A percentile compares a stretch with the other conserved stretches of the same genome.
These are phyloP conservation scores for Habrosyne pyritoides DNA, from an alignment of 2,888 invertebrate genomes.

Conservation along the genomic window DNA sequence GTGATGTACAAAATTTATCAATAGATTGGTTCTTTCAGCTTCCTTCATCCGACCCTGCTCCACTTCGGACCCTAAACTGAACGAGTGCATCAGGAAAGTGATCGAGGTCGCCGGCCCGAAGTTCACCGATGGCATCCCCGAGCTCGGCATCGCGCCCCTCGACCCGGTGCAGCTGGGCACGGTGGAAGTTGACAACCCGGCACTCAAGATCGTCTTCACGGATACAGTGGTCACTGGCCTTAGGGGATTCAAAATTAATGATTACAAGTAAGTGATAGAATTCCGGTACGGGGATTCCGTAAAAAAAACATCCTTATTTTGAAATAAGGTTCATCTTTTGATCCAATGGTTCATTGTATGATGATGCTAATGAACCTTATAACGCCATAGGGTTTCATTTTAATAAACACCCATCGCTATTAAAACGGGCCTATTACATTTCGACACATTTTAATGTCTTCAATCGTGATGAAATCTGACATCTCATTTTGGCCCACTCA, in stretches of 20 bases:
- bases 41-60: conserved; percentile 76
- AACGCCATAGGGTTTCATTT: no score
- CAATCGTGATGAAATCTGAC: no score
- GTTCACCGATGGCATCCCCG: conserved; percentile 75
- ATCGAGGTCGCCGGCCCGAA: conserved; percentile 53
- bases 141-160: conserved; percentile 71
- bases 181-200: conserved; percentile 69
- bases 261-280: conserved; percentile 73
- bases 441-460: conserved; percentile 3
- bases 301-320: no score
- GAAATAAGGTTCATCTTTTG: no score
- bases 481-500: no score
- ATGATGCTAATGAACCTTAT: no score
- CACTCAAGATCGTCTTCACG: conserved; percentile 69
- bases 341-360: no score
- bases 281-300: no score
- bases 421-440: no score
- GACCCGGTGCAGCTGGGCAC: conserved; percentile 77
- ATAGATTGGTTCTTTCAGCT: conserved; percentile 49
- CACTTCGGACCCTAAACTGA: conserved; percentile 66
- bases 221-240: conserved; percentile 77
- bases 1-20: no score
- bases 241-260: conserved; percentile 61
- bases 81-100: conserved; percentile 63
- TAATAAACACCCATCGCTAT: no score